Percentiles rank a stretch among this genome's conserved stretches.
Conservation (phyloP, 2,888 invertebrate genomes). For the Serripes groenlandicus region DNA sequence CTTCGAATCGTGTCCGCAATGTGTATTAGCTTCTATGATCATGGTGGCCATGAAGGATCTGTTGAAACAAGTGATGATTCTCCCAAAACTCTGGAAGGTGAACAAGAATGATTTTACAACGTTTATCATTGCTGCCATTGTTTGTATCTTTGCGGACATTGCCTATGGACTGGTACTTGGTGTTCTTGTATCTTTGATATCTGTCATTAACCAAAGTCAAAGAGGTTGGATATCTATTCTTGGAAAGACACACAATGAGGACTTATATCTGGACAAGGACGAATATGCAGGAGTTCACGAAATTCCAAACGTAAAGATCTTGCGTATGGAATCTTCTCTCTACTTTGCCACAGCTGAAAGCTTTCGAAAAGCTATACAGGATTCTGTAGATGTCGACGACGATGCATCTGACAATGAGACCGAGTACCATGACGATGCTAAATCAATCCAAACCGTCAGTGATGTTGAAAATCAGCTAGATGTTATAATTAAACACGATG, state of each 20-base stretch:
- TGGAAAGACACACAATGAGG: conserved; percentile 71
- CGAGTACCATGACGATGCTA: neutral
- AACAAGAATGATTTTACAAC: conserved; percentile 91
- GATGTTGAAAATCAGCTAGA: conserved; percentile 12
- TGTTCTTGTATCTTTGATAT: conserved; percentile 75
- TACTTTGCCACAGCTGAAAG: conserved; percentile 84
- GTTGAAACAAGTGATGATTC: conserved; percentile 90
- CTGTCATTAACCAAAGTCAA: conserved; percentile 80
- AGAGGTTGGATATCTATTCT: conserved; percentile 75
- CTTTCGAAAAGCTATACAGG: conserved; percentile 80
- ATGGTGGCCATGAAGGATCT: conserved; percentile 86
- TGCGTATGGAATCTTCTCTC: conserved; percentile 83
- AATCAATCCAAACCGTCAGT: neutral
- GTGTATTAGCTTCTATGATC: conserved; percentile 86
- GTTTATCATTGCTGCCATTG: conserved; percentile 71
- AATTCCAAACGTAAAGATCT: conserved; percentile 78
- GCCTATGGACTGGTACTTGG: conserved; percentile 81
- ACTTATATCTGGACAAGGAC: conserved; percentile 70
- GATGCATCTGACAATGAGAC: conserved; percentile 12
- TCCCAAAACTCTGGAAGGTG: conserved; percentile 91
- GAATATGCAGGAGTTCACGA: conserved; percentile 75
- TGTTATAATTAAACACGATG: conserved; percentile 2
- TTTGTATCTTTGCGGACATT: conserved; percentile 80
- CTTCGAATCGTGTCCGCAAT: conserved; percentile 79
- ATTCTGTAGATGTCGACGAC: conserved; percentile 70